Base-by-base conservation (phyloP, 2,888 invertebrate species). In the Heliconius ismenius region DNA sequence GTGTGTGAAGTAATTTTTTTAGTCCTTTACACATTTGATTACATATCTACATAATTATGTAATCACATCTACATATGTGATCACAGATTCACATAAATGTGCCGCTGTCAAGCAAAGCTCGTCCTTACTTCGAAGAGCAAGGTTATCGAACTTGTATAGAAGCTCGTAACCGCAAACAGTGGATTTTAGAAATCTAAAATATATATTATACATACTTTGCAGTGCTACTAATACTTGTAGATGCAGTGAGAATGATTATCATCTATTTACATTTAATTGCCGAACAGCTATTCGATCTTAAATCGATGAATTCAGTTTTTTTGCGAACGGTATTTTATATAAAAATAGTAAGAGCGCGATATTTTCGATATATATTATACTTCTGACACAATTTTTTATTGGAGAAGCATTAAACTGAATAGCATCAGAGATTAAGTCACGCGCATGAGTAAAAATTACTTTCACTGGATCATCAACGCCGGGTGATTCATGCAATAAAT, bases 401-500 rank as follows among this genome's bases (percentile, higher is more conserved):
- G n/a, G 28, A 1, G 26, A 67, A 72, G 15, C 60, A 73, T 74
- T 75, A 60, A 15, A 77, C 68, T 54, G 54, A 74, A 72, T 63
- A 75, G 68, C 73, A 49, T 60, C 68, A 49, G 70, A 77, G 69
- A 80, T 79, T 76, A 76, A 76, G 75, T 79, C 78, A 80, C 76
- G 72, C 76, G 79, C 80, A 43, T 74, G 65, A 78, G 73, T 72
- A 74, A 62, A 60, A 74, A 58, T n/a, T 76, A 78, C 81, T 81
- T 81, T 80, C 80, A 81, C 78, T 79, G 39, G 58, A 69, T 62
- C 70, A 74, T 74, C 73, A 60, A 68, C 73, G 63, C 54, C 60
- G 32, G 75, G 11, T 64, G 54, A 75, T 62, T 68, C 32, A 62
- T 62, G 21, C 63, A 15, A 39, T 70, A 65, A 77, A 74, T 74